Percentiles rank a stretch among this genome's conserved stretches.
These are phyloP conservation scores for Aphelenchoides fujianensis DNA, from an alignment of 1,140 invertebrate species.

Conservation along the genomic window DNA sequence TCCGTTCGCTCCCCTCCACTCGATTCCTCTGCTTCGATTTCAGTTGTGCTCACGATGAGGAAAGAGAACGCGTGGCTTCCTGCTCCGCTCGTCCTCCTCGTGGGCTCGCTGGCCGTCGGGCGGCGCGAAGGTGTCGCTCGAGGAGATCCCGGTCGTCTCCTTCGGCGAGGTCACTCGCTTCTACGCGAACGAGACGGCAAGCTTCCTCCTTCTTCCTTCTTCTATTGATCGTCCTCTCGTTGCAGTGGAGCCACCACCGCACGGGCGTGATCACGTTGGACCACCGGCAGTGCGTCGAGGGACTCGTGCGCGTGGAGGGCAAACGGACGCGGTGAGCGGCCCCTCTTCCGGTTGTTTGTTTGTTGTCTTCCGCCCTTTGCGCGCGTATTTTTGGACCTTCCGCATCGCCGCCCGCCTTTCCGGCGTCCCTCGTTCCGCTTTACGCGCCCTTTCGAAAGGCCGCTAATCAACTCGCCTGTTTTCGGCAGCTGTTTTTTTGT, in stretches of 20 bases:
- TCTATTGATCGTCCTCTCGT: background rate
- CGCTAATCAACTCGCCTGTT: too few relatives aligned
- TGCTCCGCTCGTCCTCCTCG: background rate
- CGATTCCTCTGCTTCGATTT: background rate
- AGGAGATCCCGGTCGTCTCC: background rate
- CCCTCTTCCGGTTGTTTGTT: background rate
- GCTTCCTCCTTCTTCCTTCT: background rate
- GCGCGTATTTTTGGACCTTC: too few relatives aligned
- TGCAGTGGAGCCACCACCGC: background rate
- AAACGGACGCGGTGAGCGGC: background rate
- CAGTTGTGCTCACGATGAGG: background rate
- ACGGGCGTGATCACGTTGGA: background rate
- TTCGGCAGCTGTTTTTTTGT: too few relatives aligned
- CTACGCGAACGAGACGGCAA: conserved; percentile 15
- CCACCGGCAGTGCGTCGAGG: conserved; percentile 12
- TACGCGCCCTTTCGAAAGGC: too few relatives aligned
- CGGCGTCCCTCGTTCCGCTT: too few relatives aligned
- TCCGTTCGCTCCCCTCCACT: background rate
- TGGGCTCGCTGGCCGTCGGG: background rate
- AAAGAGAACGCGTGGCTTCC: background rate
- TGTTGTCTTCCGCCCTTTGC: too few relatives aligned
- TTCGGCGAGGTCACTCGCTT: background rate
- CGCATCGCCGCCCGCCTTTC: too few relatives aligned
- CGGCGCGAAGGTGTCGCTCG: background rate
- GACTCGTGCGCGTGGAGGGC: conserved; percentile 10